Evolutionary conservation across 2,888 invertebrate genomes (phyloP), one percentile per base, ranked within the genome.

Genomic region (Agriopis leucophaearia): DNA sequence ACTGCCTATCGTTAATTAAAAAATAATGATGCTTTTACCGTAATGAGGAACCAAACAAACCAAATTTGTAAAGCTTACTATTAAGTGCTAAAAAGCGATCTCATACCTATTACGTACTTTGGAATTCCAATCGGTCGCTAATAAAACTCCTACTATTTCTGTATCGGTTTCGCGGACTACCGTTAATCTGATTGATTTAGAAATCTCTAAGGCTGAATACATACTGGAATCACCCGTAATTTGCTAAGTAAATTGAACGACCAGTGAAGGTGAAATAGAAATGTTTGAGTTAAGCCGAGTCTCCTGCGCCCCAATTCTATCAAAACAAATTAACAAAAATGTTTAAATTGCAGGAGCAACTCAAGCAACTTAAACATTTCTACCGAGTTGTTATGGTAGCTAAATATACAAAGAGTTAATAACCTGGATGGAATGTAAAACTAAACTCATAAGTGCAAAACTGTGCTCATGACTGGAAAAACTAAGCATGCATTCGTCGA

Each of bases 161-260:
- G 70, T 74, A 74, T 72, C 66, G 70, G 48, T 69, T 78, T 76
- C 69, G n/a, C 69, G 27, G 71, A 63, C 71, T 68, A 67, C 66
- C 77, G 75, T 71, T 77, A 81, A 79, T 79, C 72, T 72, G 60
- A 78, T 82, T 56, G 65, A 71, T 73, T 70, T 72, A 69, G 42
- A 59, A 65, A 56, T 69, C 57, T 56, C 8, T 61, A 61, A 61
- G 44, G 66, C 45, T 27, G 36, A 8, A n/a, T 56, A 40, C 47
- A 47, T 36, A 15, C 18, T 47, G n/a, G 48, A 27, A 12, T 38
- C 38, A 36, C 8, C 36, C 36, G 8, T 7, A 8, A 38, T 6
- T 3, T 13, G 0, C 13, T 6, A 44, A 44, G 44, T 44, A 13
- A 3, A 16, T 47, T 47, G 16, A 16, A 47, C 2, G 4, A 16